Conservation (phyloP, 2,888 invertebrate genomes). For the Acronicta leporina region DNA sequence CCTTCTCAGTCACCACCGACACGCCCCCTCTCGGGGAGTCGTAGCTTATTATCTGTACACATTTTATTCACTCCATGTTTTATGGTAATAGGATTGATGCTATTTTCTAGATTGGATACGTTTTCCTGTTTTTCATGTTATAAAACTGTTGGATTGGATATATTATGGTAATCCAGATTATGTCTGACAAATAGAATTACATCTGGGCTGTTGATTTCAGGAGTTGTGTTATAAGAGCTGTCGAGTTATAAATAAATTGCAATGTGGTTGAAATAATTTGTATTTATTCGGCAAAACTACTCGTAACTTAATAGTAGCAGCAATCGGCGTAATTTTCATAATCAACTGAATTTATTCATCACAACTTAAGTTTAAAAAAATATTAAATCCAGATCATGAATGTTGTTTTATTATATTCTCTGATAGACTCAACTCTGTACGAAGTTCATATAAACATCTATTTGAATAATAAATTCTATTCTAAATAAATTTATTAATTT, state of each 20-base stretch:
- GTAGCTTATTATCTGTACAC: conserved; percentile 96
- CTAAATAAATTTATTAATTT: too few species aligned
- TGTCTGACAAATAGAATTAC: conserved; percentile 39
- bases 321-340: too few species aligned
- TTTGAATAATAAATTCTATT: too few species aligned
- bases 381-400: too few species aligned
- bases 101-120: conserved; percentile 60
- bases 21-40: conserved; percentile 97
- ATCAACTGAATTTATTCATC: too few species aligned
- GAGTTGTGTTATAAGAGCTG: conserved; percentile 7
- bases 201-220: conserved; percentile 54
- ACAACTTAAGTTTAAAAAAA: too few species aligned
- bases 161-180: conserved; percentile 52
- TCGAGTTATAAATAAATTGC: conserved; percentile 14
- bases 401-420: too few species aligned
- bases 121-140: conserved; percentile 60
- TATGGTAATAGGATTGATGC: conserved; percentile 60
- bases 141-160: conserved; percentile 54
- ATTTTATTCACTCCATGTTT: conserved; percentile 56
- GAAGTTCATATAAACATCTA: too few species aligned
- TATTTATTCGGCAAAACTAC: too few species aligned
- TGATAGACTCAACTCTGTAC: too few species aligned
- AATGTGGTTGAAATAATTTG: neutral
- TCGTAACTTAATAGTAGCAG: too few species aligned
- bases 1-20: conserved; percentile 96